These are phyloP conservation scores for Chrysocyon brachyurus DNA, from an alignment of 2,797 vertebrate genomes.

Conservation along the genomic window DNA sequence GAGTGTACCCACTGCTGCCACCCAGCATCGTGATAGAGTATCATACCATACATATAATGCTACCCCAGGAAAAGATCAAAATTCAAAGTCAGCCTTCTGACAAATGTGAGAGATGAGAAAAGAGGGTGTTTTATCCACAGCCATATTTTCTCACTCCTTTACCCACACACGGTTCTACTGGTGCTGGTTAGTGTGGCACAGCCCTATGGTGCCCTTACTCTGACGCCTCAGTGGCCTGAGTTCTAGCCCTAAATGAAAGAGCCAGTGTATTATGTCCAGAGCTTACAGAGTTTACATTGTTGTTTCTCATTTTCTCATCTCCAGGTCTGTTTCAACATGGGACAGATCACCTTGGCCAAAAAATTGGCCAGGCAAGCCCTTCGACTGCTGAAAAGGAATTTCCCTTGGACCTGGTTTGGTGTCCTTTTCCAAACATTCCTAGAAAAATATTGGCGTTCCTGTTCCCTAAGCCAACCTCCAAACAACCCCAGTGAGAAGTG, in stretches of 20 bases:
- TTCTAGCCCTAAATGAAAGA: not conserved
- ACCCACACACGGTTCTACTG: not conserved
- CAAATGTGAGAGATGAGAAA: not conserved
- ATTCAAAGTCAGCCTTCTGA: not conserved
- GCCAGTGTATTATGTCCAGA: not conserved
- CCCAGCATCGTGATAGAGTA: not conserved
- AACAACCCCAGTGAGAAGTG: not conserved
- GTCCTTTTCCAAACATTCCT: conserved; percentile 68
- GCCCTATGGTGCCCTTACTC: not conserved
- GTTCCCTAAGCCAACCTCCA: not conserved
- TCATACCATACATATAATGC: not conserved
- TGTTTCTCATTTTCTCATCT: conserved; percentile 49
- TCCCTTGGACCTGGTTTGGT: conserved; percentile 52
- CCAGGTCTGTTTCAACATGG: conserved; percentile 82
- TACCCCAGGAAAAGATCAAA: not conserved
- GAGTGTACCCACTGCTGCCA: not conserved
- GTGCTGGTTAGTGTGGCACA: not conserved
- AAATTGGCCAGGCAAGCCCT: conserved; percentile 75
- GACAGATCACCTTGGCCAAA: conserved; percentile 77
- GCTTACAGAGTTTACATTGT: not conserved
- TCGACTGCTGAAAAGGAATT: conserved; percentile 69
- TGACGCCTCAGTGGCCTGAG: not conserved
- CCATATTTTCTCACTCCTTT: not conserved
- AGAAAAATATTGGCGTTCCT: conserved; percentile 57
- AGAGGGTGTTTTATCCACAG: not conserved